Evolutionary conservation across 2,797 vertebrate genomes (phyloP).

Genomic region (Tangara arthus): DNA sequence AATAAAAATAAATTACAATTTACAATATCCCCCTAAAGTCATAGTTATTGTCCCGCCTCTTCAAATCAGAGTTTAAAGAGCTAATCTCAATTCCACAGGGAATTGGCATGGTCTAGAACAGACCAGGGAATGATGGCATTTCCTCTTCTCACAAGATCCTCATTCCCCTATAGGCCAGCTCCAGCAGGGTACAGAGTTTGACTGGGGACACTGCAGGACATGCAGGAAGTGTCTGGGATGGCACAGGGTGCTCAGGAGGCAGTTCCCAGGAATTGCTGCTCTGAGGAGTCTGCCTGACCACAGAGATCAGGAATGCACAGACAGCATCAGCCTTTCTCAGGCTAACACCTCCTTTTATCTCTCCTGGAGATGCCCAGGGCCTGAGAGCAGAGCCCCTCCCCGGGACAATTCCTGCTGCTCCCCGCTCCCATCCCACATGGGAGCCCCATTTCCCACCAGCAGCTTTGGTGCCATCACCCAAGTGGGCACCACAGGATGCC

Average conservation of each 20-base stretch:
- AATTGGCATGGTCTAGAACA: neutral
- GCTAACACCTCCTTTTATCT: neutral
- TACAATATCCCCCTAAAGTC: neutral
- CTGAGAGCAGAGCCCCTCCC: accelerated
- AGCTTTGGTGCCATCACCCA: accelerated
- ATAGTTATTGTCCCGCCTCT: neutral
- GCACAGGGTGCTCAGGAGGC: neutral
- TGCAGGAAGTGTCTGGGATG: accelerated
- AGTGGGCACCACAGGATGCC: accelerated
- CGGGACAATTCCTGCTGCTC: neutral
- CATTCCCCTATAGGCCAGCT: neutral
- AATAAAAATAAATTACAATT: neutral
- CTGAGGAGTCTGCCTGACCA: neutral
- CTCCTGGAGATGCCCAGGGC: neutral
- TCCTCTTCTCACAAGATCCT: neutral
- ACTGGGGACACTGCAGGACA: accelerated
- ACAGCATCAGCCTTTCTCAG: accelerated
- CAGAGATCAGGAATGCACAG: accelerated
- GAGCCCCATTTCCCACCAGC: neutral
- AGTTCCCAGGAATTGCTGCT: accelerated
- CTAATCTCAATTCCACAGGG: neutral
- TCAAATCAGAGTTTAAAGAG: neutral
- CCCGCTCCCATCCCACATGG: accelerated
- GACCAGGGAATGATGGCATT: neutral
- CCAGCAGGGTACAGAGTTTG: neutral